phyloP scores from a whole-genome alignment of 2,113 vertebrate species.

The Tylochromis polylepis region DNA sequence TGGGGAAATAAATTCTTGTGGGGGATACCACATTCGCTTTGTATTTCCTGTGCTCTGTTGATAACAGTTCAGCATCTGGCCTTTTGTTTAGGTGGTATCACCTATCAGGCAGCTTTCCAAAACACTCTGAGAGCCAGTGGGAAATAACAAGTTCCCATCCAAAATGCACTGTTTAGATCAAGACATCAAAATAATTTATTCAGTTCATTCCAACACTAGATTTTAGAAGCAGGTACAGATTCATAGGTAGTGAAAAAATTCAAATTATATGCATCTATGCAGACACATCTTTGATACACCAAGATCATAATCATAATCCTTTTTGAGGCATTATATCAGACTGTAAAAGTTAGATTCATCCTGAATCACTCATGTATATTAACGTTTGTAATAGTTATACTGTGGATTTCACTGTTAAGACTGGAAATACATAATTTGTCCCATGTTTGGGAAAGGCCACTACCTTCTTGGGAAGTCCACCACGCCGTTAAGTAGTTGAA shows the following conservation, averaged over 20 bases:
- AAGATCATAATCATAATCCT: not conserved
- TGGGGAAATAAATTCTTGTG: constrained; percentile 6
- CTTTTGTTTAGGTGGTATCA: not conserved
- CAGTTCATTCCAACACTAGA: not conserved
- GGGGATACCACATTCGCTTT: not conserved
- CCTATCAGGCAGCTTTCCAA: not conserved
- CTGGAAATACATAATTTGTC: not conserved
- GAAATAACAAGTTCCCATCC: not conserved
- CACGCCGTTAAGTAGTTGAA: not conserved
- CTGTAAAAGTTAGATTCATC: not conserved
- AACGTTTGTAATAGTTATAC: not conserved
- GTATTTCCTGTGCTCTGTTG: not conserved
- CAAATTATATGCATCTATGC: not conserved
- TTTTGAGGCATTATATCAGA: not conserved
- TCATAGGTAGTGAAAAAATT: not conserved
- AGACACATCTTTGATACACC: not conserved
- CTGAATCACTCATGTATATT: not conserved
- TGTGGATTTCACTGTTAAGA: not conserved
- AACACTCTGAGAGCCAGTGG: not conserved
- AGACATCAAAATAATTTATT: not conserved
- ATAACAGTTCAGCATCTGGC: not conserved
- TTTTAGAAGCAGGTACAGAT: not conserved
- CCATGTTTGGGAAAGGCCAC: not conserved
- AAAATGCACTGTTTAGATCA: constrained; percentile 1
- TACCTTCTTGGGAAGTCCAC: not conserved